Conservation (phyloP, 2,113 vertebrate genomes). For the Sterrhoptilus dennistouni region DNA sequence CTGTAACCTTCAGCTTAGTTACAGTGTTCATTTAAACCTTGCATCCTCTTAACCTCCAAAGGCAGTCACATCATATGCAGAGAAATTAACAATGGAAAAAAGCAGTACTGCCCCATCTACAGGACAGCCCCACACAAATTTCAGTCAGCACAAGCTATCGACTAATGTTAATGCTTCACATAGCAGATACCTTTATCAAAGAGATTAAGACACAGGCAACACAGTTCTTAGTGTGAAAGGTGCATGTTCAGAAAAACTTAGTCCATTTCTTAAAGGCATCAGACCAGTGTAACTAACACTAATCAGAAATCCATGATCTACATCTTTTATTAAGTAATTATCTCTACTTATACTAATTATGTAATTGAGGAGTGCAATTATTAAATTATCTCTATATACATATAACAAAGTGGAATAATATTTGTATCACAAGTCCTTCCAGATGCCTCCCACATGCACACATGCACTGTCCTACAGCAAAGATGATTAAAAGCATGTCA, state of each 20-base stretch:
- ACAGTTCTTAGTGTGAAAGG: not conserved
- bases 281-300: not conserved
- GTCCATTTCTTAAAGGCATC: not conserved
- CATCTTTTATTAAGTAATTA: slow-evolving; percentile 18
- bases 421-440: slow-evolving; percentile 16
- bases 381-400: slow-evolving; percentile 54
- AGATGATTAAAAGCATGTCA: not conserved
- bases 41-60: not conserved
- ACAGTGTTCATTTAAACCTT: not conserved
- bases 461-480: not conserved
- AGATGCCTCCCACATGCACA: not conserved
- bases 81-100: not conserved
- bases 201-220: not conserved
- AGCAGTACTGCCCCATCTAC: not conserved
- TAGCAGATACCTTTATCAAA: not conserved
- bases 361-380: slow-evolving; percentile 60
- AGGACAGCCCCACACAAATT: not conserved
- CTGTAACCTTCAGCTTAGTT: not conserved
- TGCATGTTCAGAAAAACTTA: not conserved
- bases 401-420: slow-evolving; percentile 42
- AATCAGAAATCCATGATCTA: not conserved
- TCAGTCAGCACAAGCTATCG: not conserved
- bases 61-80: not conserved
- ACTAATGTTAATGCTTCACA: not conserved
- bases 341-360: slow-evolving; percentile 57